Evolutionary conservation across 92 coral and sea anemone genomes (phyloP).

Genomic region (Heteractis magnifica): DNA sequence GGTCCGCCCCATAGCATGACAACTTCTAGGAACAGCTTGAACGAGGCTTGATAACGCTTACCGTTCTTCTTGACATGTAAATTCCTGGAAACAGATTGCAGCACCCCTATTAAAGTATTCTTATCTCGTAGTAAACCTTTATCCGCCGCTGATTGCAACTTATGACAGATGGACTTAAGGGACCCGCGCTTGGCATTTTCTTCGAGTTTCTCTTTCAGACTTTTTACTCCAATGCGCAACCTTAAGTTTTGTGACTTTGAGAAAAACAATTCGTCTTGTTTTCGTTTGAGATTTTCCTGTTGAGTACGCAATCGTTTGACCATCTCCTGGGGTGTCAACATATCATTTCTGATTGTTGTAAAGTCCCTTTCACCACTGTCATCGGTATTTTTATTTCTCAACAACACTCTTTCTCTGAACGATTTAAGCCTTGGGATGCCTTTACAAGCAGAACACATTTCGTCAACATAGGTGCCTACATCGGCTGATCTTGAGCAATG

Average conservation of each 20-base stretch:
- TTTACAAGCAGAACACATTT: constrained; percentile 45
- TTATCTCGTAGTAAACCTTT: constrained; percentile 28
- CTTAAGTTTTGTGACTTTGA: constrained; percentile 22
- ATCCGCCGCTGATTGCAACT: constrained; percentile 33
- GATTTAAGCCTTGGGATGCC: constrained; percentile 49
- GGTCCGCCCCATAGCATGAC: constrained; percentile 48
- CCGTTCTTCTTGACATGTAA: constrained; percentile 49
- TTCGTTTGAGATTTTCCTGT: constrained; percentile 11
- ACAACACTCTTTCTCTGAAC: constrained; percentile 36
- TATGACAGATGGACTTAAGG: constrained; percentile 41
- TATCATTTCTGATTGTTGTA: constrained; percentile 16
- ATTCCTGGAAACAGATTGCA: constrained; percentile 29
- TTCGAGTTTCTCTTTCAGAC: constrained; percentile 31
- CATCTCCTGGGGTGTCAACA: constrained; percentile 32
- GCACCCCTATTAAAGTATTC: constrained; percentile 16
- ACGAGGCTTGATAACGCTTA: constrained; percentile 22
- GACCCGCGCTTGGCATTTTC: constrained; percentile 42
- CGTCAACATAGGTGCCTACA: constrained; percentile 32
- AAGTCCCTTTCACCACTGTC: neutral
- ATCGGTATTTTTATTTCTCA: constrained; percentile 12
- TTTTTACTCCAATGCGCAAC: constrained; percentile 11
- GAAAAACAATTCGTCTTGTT: constrained; percentile 35
- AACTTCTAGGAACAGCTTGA: constrained; percentile 44
- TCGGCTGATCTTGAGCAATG: constrained; percentile 6
- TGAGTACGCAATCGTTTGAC: constrained; percentile 3